Conservation (phyloP, 2,113 vertebrate genomes). For the Brachyhypopomus gauderio region DNA sequence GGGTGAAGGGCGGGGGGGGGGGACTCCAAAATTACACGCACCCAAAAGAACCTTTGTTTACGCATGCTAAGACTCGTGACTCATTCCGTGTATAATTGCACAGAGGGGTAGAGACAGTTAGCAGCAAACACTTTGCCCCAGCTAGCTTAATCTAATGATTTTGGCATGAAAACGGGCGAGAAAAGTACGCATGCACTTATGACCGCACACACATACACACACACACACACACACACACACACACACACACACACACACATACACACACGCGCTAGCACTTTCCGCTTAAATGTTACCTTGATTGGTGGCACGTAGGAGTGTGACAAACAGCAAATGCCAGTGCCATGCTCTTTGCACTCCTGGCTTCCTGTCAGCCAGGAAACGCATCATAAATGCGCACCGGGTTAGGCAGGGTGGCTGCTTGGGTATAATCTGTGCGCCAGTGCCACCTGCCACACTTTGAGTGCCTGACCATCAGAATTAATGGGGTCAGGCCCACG, state of each 20-base stretch:
- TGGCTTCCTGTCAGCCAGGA: slow-evolving; percentile 54
- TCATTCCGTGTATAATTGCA: slow-evolving; percentile 31
- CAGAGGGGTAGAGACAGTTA: neutral
- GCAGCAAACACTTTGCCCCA: neutral
- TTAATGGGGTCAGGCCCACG: slow-evolving; percentile 56
- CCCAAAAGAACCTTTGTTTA: slow-evolving; percentile 37
- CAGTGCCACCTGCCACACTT: slow-evolving; percentile 43
- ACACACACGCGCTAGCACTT: slow-evolving; percentile 23
- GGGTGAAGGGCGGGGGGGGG: neutral
- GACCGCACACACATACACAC: neutral
- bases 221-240: slow-evolving; percentile 22
- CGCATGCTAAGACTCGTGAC: slow-evolving; percentile 3
- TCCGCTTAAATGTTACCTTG: slow-evolving; percentile 50
- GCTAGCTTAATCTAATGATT: slow-evolving; percentile 19
- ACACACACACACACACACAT: neutral
- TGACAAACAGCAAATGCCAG: slow-evolving; percentile 46
- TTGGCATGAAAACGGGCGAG: slow-evolving; percentile 7
- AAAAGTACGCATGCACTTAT: slow-evolving; percentile 1
- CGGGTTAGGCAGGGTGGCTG: slow-evolving; percentile 35
- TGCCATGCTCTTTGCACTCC: slow-evolving; percentile 47
- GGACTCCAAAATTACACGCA: slow-evolving; percentile 6
- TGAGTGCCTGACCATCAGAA: slow-evolving; percentile 49
- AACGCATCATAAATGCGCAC: slow-evolving; percentile 54
- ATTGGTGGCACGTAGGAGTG: slow-evolving; percentile 46
- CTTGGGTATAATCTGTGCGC: slow-evolving; percentile 43